Base-by-base conservation (phyloP, 2,113 vertebrate genomes). In the Procavia capensis region DNA sequence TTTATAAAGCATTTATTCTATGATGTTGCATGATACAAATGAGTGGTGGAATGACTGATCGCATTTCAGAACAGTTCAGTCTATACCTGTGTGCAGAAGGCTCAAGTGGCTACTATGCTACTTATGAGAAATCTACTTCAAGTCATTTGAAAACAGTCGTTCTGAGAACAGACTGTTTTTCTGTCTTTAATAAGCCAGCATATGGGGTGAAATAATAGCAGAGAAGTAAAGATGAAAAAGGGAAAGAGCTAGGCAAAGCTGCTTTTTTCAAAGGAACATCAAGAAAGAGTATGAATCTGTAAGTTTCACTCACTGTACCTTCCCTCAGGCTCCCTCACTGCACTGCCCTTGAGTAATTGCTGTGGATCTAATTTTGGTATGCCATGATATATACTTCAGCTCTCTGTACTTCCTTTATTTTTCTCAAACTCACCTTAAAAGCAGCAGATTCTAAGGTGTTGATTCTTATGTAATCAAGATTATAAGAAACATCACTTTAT, bases 1-100 rank as follows among this genome's bases (percentile, higher is more conserved):
- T 91, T 95, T 95, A 86, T 81, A 75, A 94, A 91, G 57, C 75
- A 57, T 88, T 94, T 87, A 47, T 86, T 93, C 57, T 91, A 17
- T 76, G 86, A 72, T 95, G 93, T 85, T 43, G 76, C 64, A 54
- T 17, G 94, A 57, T 68, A 84, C 70, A 84, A 74, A 91, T 57
- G 95, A 94, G 80, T 57, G 88, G 76, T 75, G 20, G 57, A 81
- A 90, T 81, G 88, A 84, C 83, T 3, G 3, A 45, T 85, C 85
- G 61, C 72, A 89, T 93, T 87, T 78, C 83, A 36, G 63, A 88
- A 64, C 68, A 92, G 88, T 61, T 59, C 17, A 41, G 90, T 88
- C 59, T 68, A 47, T 75, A 88, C 14, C 83, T 76, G 29, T 5
- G 25, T 14, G 43, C 39, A 22, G 22, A 50, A 85, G 57, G n/a